Percentiles rank a stretch among this genome's conserved stretches.
These are phyloP conservation scores for Dendrophyllia cribrosa DNA, from an alignment of 64 coral and sea anemone species.

Conservation along the genomic window DNA sequence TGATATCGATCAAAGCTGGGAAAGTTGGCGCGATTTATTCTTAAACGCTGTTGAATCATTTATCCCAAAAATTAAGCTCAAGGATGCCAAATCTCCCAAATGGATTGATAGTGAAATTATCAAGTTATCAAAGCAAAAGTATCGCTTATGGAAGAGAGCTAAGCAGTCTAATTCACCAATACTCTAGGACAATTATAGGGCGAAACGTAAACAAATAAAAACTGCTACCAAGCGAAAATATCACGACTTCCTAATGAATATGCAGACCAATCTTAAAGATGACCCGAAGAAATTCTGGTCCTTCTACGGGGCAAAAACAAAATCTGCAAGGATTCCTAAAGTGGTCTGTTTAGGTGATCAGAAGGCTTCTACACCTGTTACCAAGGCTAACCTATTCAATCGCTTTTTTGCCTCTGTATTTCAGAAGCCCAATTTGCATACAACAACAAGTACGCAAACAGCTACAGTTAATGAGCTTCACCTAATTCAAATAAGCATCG, in stretches of 20 bases:
- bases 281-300: slow-evolving; percentile 65
- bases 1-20: slow-evolving; percentile 63
- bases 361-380: neutral
- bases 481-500: no score
- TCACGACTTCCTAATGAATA: neutral
- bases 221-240: neutral
- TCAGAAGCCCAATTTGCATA: slow-evolving; percentile 67
- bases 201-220: slow-evolving; percentile 6
- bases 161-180: slow-evolving; percentile 18
- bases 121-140: slow-evolving; percentile 28
- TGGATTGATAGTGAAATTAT: slow-evolving; percentile 61
- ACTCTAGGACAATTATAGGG: slow-evolving; percentile 28
- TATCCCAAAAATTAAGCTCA: slow-evolving; percentile 56
- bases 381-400: neutral
- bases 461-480: slow-evolving; percentile 9
- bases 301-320: slow-evolving; percentile 61
- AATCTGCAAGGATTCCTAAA: slow-evolving; percentile 35
- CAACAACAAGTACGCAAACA: slow-evolving; percentile 54
- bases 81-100: slow-evolving; percentile 53
- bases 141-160: slow-evolving; percentile 17
- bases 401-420: slow-evolving; percentile 69
- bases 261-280: neutral
- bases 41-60: slow-evolving; percentile 59
- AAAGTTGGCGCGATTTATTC: slow-evolving; percentile 55
- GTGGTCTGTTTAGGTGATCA: neutral